Evolutionary conservation across 2,888 invertebrate genomes (phyloP).

Genomic region (Eupithecia centaureata): DNA sequence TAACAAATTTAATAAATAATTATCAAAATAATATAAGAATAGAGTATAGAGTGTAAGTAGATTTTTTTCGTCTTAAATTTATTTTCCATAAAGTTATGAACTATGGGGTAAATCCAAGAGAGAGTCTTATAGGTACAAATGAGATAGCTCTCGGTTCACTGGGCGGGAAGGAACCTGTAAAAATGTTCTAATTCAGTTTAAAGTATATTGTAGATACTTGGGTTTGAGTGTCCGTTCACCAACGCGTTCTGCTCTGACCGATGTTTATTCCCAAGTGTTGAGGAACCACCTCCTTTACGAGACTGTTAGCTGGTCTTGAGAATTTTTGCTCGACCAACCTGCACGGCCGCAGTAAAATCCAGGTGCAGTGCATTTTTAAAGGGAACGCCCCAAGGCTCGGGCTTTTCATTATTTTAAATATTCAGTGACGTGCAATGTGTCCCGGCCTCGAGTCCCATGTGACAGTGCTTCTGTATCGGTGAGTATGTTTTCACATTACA

Average conservation of each 20-base stretch:
- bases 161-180: constrained; percentile 28
- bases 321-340: constrained; percentile 78
- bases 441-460: constrained; percentile 58
- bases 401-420: constrained; percentile 82
- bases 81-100: neutral
- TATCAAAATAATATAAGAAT: no score
- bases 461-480: constrained; percentile 58
- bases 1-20: no score
- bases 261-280: constrained; percentile 60
- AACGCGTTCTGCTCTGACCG: constrained; percentile 53
- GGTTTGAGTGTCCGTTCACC: constrained; percentile 54
- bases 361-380: constrained; percentile 83
- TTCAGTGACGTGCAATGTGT: constrained; percentile 79
- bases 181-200: constrained; percentile 41
- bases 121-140: constrained; percentile 10
- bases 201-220: constrained; percentile 45
- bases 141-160: constrained; percentile 22
- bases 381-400: constrained; percentile 73
- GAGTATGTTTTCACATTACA: constrained; percentile 64
- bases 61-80: no score
- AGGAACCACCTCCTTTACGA: constrained; percentile 75
- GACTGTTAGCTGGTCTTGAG: constrained; percentile 68
- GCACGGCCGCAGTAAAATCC: constrained; percentile 76
- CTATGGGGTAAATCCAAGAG: neutral
- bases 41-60: no score